Evolutionary conservation across 2,797 vertebrate genomes (phyloP).

Genomic region (Helicolenus hilgendorfi): DNA sequence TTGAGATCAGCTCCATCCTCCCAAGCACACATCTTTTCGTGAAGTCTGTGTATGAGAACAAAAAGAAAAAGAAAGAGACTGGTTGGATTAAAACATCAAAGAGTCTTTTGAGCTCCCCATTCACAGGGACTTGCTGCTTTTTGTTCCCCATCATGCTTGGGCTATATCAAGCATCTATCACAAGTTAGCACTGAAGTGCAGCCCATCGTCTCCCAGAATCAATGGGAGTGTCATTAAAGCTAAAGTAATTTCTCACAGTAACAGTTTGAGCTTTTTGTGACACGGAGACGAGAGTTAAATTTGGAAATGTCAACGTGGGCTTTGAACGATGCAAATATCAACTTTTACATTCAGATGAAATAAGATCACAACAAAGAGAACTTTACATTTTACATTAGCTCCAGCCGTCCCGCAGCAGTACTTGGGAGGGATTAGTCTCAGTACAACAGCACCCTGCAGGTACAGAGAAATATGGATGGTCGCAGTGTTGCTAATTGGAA

Average conservation of each 20-base stretch:
- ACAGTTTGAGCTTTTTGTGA: not conserved
- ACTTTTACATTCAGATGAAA: constrained; percentile 11
- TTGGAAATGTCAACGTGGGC: constrained; percentile 50
- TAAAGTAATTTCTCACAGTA: constrained; percentile 8
- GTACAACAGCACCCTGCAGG: not conserved
- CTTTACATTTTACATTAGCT: not conserved
- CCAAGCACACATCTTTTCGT: constrained; percentile 5
- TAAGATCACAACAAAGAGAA: not conserved
- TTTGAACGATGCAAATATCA: constrained; percentile 41
- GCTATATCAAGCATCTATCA: constrained; percentile 29
- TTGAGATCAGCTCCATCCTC: constrained; percentile 17
- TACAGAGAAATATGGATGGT: not conserved
- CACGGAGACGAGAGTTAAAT: not conserved
- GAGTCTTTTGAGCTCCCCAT: constrained; percentile 12
- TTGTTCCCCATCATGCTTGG: not conserved
- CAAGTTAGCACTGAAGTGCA: constrained; percentile 1
- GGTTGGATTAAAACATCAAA: constrained; percentile 40
- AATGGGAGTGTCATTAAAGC: constrained; percentile 13
- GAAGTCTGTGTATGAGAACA: not conserved
- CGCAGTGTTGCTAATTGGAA: constrained; percentile 6
- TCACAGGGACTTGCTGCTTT: not conserved
- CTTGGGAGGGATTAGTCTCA: not conserved
- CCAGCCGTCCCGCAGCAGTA: not conserved
- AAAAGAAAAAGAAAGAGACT: not conserved
- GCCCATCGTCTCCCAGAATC: constrained; percentile 20